Evolutionary conservation across 2,113 vertebrate species (phyloP).

Genomic region (Zosterops japonicus): DNA sequence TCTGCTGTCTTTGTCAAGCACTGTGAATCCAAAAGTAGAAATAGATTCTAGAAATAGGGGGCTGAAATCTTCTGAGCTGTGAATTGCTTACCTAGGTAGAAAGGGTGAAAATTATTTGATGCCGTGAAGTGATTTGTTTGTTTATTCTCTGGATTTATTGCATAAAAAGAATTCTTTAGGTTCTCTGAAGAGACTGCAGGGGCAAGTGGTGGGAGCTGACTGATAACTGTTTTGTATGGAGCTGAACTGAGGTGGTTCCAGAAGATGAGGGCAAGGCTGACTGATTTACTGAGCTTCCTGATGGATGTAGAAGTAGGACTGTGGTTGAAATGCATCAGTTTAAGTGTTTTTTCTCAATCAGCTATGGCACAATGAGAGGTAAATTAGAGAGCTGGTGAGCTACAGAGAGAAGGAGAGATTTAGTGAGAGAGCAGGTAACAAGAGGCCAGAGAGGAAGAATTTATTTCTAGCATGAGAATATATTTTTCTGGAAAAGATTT

Average conservation of each 20-base stretch:
- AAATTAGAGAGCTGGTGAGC: not conserved
- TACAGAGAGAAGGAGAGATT: not conserved
- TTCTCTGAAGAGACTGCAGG: not conserved
- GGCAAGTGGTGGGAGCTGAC: not conserved
- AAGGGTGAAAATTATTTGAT: not conserved
- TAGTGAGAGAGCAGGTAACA: not conserved
- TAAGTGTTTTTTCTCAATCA: not conserved
- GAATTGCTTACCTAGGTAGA: not conserved
- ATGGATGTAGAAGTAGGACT: not conserved
- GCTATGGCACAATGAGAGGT: not conserved
- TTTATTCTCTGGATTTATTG: slow-evolving; percentile 11
- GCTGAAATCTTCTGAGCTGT: not conserved
- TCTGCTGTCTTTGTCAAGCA: not conserved
- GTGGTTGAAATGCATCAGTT: not conserved
- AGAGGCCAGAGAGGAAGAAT: not conserved
- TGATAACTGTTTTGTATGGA: not conserved
- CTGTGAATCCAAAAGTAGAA: not conserved
- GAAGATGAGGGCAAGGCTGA: not conserved
- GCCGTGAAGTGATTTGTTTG: not conserved
- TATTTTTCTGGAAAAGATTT: not conserved
- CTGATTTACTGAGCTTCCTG: not conserved
- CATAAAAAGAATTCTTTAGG: not conserved
- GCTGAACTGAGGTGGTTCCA: not conserved
- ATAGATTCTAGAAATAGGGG: not conserved
- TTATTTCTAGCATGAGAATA: not conserved